phyloP scores from a whole-genome alignment of 2,888 invertebrate genomes.

The Caenorhabditis sinica region DNA sequence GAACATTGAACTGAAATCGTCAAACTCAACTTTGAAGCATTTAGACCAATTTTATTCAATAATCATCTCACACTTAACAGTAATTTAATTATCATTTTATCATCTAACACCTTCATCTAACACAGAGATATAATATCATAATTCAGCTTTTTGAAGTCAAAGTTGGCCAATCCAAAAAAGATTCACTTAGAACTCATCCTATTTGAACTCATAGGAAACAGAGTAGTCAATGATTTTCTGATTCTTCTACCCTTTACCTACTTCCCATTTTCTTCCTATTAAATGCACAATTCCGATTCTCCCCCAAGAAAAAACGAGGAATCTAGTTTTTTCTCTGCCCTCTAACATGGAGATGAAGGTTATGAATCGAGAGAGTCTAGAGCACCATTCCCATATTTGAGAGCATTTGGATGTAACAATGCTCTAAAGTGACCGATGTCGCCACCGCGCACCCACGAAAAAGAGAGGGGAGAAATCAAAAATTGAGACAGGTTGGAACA shows the following conservation, averaged over 20 bases:
- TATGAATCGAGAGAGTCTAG: constrained; percentile 19
- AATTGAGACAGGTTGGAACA: constrained; percentile 39
- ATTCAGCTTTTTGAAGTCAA: no score
- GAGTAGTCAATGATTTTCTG: background rate
- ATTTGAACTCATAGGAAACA: no score
- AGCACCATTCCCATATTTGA: constrained; percentile 27
- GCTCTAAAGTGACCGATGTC: constrained; percentile 45
- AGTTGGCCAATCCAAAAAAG: no score
- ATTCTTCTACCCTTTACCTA: background rate
- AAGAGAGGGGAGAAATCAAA: constrained; percentile 8
- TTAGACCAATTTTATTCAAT: no score
- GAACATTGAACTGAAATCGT: no score
- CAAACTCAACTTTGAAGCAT: no score
- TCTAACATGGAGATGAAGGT: constrained; percentile 9
- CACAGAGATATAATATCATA: no score
- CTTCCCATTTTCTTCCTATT: background rate
- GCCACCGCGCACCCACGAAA: constrained; percentile 7
- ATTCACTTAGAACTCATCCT: no score
- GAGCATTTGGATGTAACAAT: constrained; percentile 43
- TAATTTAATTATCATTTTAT: no score
- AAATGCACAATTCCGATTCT: background rate
- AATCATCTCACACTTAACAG: no score
- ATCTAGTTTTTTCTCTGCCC: constrained; percentile 30
- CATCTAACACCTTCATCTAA: no score
- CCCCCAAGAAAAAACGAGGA: constrained; percentile 1